Conservation (phyloP, 2,888 invertebrate species). For the Scelioninae gen. 1 region DNA sequence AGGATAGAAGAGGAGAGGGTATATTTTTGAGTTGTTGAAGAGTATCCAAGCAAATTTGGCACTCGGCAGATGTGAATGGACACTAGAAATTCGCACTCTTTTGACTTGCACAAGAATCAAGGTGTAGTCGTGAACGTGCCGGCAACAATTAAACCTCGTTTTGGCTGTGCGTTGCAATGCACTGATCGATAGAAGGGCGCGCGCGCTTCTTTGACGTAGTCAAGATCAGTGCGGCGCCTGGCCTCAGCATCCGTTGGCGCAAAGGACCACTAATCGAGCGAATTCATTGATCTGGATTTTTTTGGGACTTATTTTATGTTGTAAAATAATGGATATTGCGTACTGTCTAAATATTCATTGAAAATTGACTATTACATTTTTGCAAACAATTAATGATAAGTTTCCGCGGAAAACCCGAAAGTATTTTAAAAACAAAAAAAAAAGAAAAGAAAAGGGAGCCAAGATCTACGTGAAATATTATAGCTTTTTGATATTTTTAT, state of each 20-base stretch:
- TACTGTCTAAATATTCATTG: too few species aligned
- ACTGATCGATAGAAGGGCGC: conserved; percentile 57
- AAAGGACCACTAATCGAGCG: conserved; percentile 13
- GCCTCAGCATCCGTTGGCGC: conserved; percentile 34
- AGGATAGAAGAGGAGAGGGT: too few species aligned
- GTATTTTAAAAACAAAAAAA: too few species aligned
- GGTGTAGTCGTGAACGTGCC: conserved; percentile 42
- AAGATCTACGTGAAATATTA: too few species aligned
- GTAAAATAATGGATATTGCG: too few species aligned
- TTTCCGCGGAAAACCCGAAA: too few species aligned
- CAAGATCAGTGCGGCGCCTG: conserved; percentile 23
- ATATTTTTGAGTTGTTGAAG: too few species aligned
- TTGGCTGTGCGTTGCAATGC: conserved; percentile 45
- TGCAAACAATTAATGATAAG: too few species aligned
- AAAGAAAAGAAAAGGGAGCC: too few species aligned
- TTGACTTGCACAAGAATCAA: conserved; percentile 9
- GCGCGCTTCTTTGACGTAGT: conserved; percentile 51
- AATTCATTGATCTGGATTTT: conserved; percentile 5
- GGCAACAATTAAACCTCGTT: conserved; percentile 48
- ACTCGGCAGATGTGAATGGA: background rate
- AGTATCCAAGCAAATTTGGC: too few species aligned
- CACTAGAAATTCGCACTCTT: conserved; percentile 3
- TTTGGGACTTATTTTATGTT: background rate
- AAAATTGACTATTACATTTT: too few species aligned
- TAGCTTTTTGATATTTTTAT: too few species aligned